Evolutionary conservation across 1,140 invertebrate species (phyloP), one percentile per base, ranked within the genome.

Genomic region (Drosophila lacteicornis): DNA sequence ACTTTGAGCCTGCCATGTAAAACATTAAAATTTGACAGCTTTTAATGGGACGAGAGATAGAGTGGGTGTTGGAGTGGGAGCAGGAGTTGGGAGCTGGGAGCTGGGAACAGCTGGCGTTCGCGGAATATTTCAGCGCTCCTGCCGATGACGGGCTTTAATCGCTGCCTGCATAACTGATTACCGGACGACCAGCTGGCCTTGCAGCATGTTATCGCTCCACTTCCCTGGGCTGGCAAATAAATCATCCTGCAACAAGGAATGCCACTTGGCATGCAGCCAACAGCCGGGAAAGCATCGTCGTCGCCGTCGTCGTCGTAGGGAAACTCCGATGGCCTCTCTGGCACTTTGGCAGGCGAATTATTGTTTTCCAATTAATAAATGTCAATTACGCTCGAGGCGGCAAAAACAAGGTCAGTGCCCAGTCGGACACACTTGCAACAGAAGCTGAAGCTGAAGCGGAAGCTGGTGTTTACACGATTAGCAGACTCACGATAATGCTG

Each of bases 281-380:
- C 11, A 11, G 53, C 19, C 53, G 53, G 53, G 17, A 22, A 36
- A 55, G 51, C 51, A 13, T 40, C 53, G 51, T 38, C 51, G 27
- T 53, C 50, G 17, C 13, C n/a, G 38, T n/a, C 7, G 27, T 53
- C 50, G 17, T 13, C n/a, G 38, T n/a, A 4, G 51, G 38, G 27
- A 19, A 42, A 56, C 27, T 60, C 27, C 40, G 19, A 25, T 40
- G 19, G 47, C 60, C 42, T 38, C 30, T 15, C 45, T 79, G 75
- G 51, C 75, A 71, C 53, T 79, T 79, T 79, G 77, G 59, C 77
- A 79, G 75, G 55, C 75, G 81, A 91, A 91, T 91, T 91, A 91
- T 91, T 91, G 87, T 91, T 91, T 91, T 91, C 87, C 87, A 91
- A 91, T 91, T 91, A 91, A 91, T 91, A 91, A 91, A 91, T 87